Base-by-base conservation (phyloP, 2,797 vertebrate species). In the Enteromius treurensis region DNA sequence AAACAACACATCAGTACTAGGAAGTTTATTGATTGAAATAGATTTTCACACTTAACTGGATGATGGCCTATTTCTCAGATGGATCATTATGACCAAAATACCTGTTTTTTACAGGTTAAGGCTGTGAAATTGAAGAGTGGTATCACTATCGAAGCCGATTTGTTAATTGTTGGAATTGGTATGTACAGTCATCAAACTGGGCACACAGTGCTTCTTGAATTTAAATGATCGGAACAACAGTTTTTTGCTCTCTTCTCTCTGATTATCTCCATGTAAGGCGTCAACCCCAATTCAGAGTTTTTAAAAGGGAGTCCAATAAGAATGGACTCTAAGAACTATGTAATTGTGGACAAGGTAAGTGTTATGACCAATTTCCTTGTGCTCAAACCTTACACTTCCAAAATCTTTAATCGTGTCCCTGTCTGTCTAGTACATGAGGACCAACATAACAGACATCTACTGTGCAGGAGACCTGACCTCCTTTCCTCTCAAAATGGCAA, bases 141-240 rank as follows among this genome's bases (percentile, higher is more conserved):
- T 65, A 80, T 87, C 53, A 88, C 88, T 13, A 85, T 97, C 55
- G 93, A 92, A 70, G 92, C 93, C 3, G 95, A 96, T 40, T 89
- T 96, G 77, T 89, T 97, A 23, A 94, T 97, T 71, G 91, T 93
- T 79, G 96, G 95, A 82, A 95, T 96, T 80, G 96, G 96, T 97
- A 47, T 32, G 76, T 32, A 78, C 15, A 40, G 13, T 58, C 19
- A 3, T 67, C 2, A 1, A 76, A 55, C 19, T 58, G 13, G 40
- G 51, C n/a, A 75, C 78, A 71, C 34, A 34, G n/a, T 58, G 7
- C 9, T 11, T 47, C 23, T 34, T 73, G 3, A 58, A 9, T 75
- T 75, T 17, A 26, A 60, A 45, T 77, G 62, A 62, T 5, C 10
- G 23, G 8, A 78, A 65, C 17, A 64, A 65, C 42, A 21, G 19